Conservation (phyloP, 2,888 invertebrate species). For the Plutella xylostella region DNA sequence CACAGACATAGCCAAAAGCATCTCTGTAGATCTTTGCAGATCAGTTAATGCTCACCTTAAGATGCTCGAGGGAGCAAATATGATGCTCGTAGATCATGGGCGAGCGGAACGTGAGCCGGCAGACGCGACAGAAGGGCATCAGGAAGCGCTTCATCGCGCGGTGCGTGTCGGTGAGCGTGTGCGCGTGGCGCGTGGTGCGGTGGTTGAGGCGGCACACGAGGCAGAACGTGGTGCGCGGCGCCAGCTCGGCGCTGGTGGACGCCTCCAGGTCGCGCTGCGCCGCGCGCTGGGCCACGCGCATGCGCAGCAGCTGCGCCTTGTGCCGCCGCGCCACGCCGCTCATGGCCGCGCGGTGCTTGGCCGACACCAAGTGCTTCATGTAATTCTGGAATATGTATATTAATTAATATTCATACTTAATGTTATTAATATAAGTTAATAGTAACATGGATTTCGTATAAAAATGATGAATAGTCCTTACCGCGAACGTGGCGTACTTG, state of each 20-base stretch:
- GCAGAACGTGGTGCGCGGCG: constrained; percentile 76
- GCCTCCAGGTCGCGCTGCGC: constrained; percentile 84
- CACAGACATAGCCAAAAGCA: constrained; percentile 5
- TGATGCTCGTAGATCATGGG: constrained; percentile 90
- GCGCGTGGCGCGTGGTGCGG: constrained; percentile 80
- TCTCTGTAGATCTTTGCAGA: not conserved
- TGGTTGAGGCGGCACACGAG: constrained; percentile 81
- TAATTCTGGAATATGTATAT: constrained; percentile 78
- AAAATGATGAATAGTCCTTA: too few species aligned
- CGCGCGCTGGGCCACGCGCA: constrained; percentile 84
- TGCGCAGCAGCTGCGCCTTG: constrained; percentile 78
- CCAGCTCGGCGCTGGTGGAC: constrained; percentile 72
- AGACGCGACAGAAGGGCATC: constrained; percentile 84
- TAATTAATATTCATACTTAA: too few species aligned
- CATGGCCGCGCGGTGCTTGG: constrained; percentile 80
- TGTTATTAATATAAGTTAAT: too few species aligned
- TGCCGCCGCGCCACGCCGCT: constrained; percentile 79
- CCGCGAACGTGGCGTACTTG: constrained; percentile 80
- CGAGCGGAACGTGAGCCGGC: constrained; percentile 82
- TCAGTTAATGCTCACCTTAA: constrained; percentile 78
- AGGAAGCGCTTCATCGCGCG: constrained; percentile 88
- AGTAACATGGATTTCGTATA: too few species aligned
- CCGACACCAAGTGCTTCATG: constrained; percentile 77
- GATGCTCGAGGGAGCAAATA: constrained; percentile 83
- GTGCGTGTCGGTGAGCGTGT: constrained; percentile 84